These are phyloP conservation scores for Polydrusus tereticollis DNA, from an alignment of 2,888 invertebrate genomes.

Conservation along the genomic window DNA sequence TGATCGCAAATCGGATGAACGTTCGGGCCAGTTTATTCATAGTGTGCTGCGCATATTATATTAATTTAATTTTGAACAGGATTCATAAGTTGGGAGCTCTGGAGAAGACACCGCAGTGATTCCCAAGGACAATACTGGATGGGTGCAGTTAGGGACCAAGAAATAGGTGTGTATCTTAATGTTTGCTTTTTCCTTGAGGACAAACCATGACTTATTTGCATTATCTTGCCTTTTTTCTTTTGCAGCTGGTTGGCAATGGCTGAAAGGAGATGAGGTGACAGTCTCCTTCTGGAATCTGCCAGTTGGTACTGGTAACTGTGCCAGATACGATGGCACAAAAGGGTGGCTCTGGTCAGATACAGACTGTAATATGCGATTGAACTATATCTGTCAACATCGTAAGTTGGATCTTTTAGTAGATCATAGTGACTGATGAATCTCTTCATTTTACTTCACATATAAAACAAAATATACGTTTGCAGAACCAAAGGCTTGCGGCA, in stretches of 20 bases:
- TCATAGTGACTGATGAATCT: too few species aligned
- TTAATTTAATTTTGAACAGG: conserved; percentile 26
- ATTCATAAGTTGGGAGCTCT: conserved; percentile 94
- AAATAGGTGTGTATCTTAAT: conserved; percentile 69
- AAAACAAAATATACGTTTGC: conserved; percentile 45
- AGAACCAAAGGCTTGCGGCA: conserved; percentile 92
- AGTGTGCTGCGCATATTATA: not conserved
- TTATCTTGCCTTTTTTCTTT: not conserved
- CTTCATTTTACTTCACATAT: too few species aligned
- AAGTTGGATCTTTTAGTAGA: too few species aligned
- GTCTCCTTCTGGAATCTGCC: conserved; percentile 94
- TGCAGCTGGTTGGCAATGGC: conserved; percentile 85
- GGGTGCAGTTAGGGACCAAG: conserved; percentile 89
- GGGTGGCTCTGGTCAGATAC: conserved; percentile 97
- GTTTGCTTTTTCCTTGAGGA: too few species aligned
- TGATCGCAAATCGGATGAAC: not conserved
- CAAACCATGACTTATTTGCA: too few species aligned
- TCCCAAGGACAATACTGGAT: conserved; percentile 95
- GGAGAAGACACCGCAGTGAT: conserved; percentile 91
- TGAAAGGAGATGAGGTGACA: conserved; percentile 87
- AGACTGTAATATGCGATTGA: conserved; percentile 84
- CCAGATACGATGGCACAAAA: conserved; percentile 91
- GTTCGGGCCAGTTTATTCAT: not conserved
- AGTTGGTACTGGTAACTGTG: conserved; percentile 86
- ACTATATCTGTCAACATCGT: conserved; percentile 96